Evolutionary conservation across 1,140 invertebrate species (phyloP).

Genomic region (Calephelis virginiensis): DNA sequence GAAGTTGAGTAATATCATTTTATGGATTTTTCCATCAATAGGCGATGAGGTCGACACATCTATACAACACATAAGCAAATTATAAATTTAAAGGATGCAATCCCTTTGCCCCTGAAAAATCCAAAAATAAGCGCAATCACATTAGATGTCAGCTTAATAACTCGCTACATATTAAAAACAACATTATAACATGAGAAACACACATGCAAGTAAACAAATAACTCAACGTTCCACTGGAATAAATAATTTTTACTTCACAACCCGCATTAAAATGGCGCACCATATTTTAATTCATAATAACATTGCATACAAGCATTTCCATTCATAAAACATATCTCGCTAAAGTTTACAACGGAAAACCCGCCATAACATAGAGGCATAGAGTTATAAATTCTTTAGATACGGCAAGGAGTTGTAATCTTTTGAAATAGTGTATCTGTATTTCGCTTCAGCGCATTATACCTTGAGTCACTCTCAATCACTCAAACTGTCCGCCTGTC

Average conservation of each 20-base stretch:
- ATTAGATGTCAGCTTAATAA: background rate
- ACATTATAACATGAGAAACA: slow-evolving; percentile 6
- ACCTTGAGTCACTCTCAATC: slow-evolving; percentile 77
- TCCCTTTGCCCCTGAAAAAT: too few species aligned
- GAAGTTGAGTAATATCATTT: too few species aligned
- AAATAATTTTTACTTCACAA: slow-evolving; percentile 20
- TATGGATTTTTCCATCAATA: too few species aligned
- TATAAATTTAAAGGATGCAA: too few species aligned
- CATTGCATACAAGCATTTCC: slow-evolving; percentile 41
- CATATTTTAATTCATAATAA: slow-evolving; percentile 64
- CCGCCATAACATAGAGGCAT: slow-evolving; percentile 31
- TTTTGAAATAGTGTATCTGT: slow-evolving; percentile 30
- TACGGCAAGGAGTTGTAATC: slow-evolving; percentile 34
- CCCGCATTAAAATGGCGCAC: slow-evolving; percentile 47
- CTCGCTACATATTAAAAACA: slow-evolving; percentile 8
- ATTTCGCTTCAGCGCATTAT: slow-evolving; percentile 71
- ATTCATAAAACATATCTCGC: slow-evolving; percentile 26
- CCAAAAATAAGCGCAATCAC: too few species aligned
- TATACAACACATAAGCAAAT: too few species aligned
- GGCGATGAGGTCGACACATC: too few species aligned
- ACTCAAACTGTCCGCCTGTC: slow-evolving; percentile 76
- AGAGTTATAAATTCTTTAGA: slow-evolving; percentile 42
- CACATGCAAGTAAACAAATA: slow-evolving; percentile 15
- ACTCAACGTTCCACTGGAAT: slow-evolving; percentile 16
- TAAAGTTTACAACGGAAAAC: slow-evolving; percentile 30